Evolutionary conservation across 2,113 vertebrate genomes (phyloP), one percentile per base, ranked within the genome.

Genomic region (Pipa parva): DNA sequence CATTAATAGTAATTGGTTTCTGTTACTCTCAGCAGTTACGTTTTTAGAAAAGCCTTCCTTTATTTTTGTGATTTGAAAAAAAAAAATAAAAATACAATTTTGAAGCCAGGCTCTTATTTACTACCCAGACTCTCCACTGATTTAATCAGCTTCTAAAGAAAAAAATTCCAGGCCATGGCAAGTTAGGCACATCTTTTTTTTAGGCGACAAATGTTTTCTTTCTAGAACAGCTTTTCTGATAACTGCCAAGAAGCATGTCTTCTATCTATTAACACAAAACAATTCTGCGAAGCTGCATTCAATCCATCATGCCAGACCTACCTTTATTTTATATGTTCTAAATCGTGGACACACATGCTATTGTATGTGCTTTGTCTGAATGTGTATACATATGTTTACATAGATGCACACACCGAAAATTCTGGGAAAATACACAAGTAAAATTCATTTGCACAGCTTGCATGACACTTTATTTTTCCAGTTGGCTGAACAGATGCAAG

Each of bases 401-500:
- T 37, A 22, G 2, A 22, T 50, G n/a, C 4, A 22, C 24, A 22
- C 2, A 13, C 22, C 4, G 1, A 13, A 9, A 21, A 21, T 49
- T 21, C 10, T 9, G n/a, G n/a, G n/a, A n/a, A n/a, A n/a, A n/a
- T n/a, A n/a, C n/a, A n/a, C n/a, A 56, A 76, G 36, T 57, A 74
- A 74, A 75, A 84, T 81, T 84, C 77, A 80, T 82, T 85, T 87
- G 73, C 84, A 79, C 78, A 78, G 77, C 81, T 84, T 81, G 77
- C 74, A 58, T 82, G 81, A 80, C 72, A 59, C 72, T 80, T 85
- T 86, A 42, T 42, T 76, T 86, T 88, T 88, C 81, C 81, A 80
- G 83, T 88, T 89, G 84, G 80, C 71, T 87, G 80, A 86, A 80
- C 85, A 88, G 86, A 87, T 86, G 85, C 80, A 73, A 71, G 71